Base-by-base conservation (phyloP, 2,888 invertebrate species). In the Cryptops parisi region DNA sequence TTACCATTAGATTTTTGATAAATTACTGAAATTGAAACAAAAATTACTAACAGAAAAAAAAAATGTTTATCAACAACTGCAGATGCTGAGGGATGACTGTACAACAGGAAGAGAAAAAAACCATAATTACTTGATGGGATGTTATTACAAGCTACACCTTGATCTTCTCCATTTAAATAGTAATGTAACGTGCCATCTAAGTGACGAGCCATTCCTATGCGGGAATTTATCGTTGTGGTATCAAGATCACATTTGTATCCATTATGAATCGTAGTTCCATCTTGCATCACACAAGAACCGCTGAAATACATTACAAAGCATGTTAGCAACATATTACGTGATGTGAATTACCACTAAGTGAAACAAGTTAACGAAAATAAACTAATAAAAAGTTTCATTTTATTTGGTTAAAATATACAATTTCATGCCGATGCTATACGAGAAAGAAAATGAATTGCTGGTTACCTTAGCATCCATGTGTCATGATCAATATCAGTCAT, bases 401-500 rank as follows among this genome's bases (percentile, higher is more conserved):
- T 15, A 33, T 43, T n/a, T 12, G 6, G 19, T 43, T 43, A 19
- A 43, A 12, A 43, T 43, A 6, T 43, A 43, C 9, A 43, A 9
- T 43, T 43, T 43, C 43, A 21, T n/a, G 6, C n/a, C 43, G 17
- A 43, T 43, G n/a, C 6, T 9, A 15, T 6, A 9, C 15, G 15
- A 15, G 33, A 15, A 33, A 33, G 9, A 33, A 33, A 33, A 33
- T 33, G 15, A 33, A 33, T 33, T 6, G 27, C 25, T 21, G 12
- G 21, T 1, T 54, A 68, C 69, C 68, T 90, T 9, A 93, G 72
- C 76, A 93, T 89, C 77, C 89, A 90, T 0, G 90, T 91, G 64
- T 90, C 90, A 65, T 84, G 82, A 66, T 82, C 84, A 51, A 93
- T 79, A 66, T 93, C 91, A 0, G 89, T 91, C 64, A 93, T 90